These are phyloP conservation scores for Phylloscopus collybita DNA, from an alignment of 2,797 vertebrate species.

Conservation along the genomic window DNA sequence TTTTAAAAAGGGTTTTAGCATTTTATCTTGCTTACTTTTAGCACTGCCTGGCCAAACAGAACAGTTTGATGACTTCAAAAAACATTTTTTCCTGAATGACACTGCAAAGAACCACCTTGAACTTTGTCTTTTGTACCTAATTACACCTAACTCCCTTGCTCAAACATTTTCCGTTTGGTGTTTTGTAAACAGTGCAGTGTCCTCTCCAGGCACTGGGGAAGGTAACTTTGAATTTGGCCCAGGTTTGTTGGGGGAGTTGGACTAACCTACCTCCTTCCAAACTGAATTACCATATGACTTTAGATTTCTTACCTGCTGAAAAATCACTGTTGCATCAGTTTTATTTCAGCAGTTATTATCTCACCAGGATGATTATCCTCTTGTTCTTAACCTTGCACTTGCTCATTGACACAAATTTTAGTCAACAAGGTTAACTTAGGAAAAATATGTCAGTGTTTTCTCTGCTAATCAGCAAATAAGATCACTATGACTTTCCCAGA, in stretches of 20 bases:
- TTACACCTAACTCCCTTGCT: not conserved
- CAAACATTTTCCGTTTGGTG: not conserved
- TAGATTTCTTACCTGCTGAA: not conserved
- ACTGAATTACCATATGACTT: not conserved
- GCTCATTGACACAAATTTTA: conserved; percentile 43
- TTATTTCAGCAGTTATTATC: not conserved
- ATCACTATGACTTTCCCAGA: conserved; percentile 37
- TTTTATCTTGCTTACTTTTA: not conserved
- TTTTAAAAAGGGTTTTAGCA: not conserved
- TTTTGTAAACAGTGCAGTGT: not conserved
- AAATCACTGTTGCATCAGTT: not conserved
- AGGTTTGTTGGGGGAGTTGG: not conserved
- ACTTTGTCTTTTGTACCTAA: not conserved
- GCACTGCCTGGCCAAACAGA: not conserved
- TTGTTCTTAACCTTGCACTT: conserved; percentile 55
- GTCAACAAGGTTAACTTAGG: conserved; percentile 56
- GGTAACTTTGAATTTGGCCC: not conserved
- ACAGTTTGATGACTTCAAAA: not conserved
- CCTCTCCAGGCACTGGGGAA: not conserved
- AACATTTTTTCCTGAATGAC: not conserved
- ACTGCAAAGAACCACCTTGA: not conserved
- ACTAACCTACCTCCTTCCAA: conserved; percentile 11
- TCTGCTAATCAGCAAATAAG: conserved; percentile 60
- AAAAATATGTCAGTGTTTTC: conserved; percentile 49
- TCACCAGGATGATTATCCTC: conserved; percentile 7